Percentiles rank a stretch among this genome's conserved stretches.
Conservation (phyloP, 2,113 vertebrate genomes). For the Zosterops borbonicus region DNA sequence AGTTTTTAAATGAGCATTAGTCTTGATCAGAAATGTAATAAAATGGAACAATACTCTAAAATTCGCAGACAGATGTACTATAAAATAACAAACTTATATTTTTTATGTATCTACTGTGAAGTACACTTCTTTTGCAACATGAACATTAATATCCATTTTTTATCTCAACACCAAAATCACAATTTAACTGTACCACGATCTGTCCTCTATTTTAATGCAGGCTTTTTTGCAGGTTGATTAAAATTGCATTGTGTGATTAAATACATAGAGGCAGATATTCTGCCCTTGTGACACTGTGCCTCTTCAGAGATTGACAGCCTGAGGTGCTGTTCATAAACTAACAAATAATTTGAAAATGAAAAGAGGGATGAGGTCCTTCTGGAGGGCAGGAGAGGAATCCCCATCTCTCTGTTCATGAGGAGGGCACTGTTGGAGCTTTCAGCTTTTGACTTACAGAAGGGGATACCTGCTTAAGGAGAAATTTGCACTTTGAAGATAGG, state of each 20-base stretch:
- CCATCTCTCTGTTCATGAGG: background rate
- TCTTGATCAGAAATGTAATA: slow-evolving; percentile 56
- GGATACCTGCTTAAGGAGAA: background rate
- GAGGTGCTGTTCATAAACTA: slow-evolving; percentile 33
- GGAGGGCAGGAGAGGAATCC: background rate
- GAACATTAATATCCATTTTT: slow-evolving; percentile 29
- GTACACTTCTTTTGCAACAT: background rate
- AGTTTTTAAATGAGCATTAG: slow-evolving; percentile 46
- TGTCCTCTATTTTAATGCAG: background rate
- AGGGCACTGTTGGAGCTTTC: background rate
- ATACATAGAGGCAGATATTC: background rate
- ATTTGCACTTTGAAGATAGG: slow-evolving; percentile 12
- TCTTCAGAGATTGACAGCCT: slow-evolving; percentile 32
- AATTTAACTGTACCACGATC: background rate
- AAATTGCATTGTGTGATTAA: slow-evolving; percentile 26
- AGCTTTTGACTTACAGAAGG: background rate
- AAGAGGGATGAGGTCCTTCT: background rate
- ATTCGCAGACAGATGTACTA: slow-evolving; percentile 3
- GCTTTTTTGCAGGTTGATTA: background rate
- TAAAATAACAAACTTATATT: background rate
- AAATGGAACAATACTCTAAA: slow-evolving; percentile 22
- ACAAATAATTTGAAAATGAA: slow-evolving; percentile 37
- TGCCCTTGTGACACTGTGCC: background rate
- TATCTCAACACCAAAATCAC: slow-evolving; percentile 29
- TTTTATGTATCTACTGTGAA: slow-evolving; percentile 10